Base-by-base conservation (phyloP, 2,797 vertebrate species). In the Toxotes lorentzi region DNA sequence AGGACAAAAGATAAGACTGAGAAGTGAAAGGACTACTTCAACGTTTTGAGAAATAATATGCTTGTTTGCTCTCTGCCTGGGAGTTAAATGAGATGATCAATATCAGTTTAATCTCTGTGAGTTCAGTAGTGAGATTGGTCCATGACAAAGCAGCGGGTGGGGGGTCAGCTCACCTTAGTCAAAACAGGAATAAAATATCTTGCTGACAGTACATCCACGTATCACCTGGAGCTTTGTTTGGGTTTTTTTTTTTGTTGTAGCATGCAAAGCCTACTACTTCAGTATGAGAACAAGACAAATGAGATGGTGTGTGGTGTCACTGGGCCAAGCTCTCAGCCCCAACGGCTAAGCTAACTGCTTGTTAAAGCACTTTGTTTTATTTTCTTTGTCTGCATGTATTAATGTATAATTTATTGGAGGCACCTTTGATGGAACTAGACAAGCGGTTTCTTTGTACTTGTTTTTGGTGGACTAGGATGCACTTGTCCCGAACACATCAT, bases 51-150 rank as follows among this genome's bases (percentile, higher is more conserved):
- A 80, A 58, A 65, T 66, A 58, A 65, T 66, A 30, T 78, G 14
- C 21, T 76, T 76, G 38, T 76, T 71, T 78, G 41, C 21, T 30
- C 48, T 78, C 50, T 77, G 45, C 7, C 47, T 43, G 45, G 34
- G 43, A 65, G 12, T 59, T 34, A 64, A 64, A 54, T 66, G 35
- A 80, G 21, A 58, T 66, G 43, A 81, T 81, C 50, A 34, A 45
- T 68, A 79, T 71, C 21, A 58, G 43, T 56, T 62, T 35, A 41
- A 76, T 73, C 23, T 35, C 11, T 60, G 2, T 16, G 13, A 62
- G 40, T 47, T 74, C 34, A 65, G 40, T 7, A 9, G 19, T 0
- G 1, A 56, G 35, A 75, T 66, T 32, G 27, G 27, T 30, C 27
- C 32, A 27, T 27, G 40, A 48, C 56, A 41, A 57, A 70, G 4